Conservation (phyloP, 2,113 vertebrate species). For the Pollimyrus isidori region DNA sequence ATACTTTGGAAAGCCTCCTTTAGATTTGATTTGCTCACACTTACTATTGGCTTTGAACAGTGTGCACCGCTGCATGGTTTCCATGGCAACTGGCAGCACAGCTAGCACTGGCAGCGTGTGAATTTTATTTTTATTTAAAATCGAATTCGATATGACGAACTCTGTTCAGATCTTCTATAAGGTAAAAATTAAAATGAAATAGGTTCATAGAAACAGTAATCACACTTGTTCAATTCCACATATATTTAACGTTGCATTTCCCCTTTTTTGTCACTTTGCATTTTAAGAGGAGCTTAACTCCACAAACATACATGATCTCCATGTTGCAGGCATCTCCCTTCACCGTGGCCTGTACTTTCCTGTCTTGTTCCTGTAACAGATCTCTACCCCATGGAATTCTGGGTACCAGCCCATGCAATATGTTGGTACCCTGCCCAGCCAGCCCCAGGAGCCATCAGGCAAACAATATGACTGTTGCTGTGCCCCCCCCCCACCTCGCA, state of each 20-base stretch:
- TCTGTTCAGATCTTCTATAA: not conserved
- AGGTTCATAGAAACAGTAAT: not conserved
- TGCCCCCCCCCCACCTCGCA: not conserved
- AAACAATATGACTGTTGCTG: conserved; percentile 1
- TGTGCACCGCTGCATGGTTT: conserved; percentile 1
- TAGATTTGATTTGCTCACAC: not conserved
- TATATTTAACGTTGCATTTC: not conserved
- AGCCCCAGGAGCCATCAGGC: not conserved
- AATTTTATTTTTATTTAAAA: not conserved
- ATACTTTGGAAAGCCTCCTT: not conserved
- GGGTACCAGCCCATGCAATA: not conserved
- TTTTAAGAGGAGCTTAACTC: not conserved
- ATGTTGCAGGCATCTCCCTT: not conserved
- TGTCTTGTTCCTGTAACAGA: not conserved
- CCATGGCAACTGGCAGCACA: conserved; percentile 11
- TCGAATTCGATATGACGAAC: not conserved
- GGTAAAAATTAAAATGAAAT: not conserved
- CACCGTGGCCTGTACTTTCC: not conserved
- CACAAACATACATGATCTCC: not conserved
- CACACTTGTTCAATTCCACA: not conserved
- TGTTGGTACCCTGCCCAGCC: not conserved
- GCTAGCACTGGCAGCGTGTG: not conserved
- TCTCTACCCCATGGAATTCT: not conserved
- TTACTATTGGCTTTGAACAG: not conserved
- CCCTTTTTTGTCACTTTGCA: not conserved